A percentile compares a stretch with the other conserved stretches of the same genome.
Evolutionary conservation across 2,888 invertebrate genomes (phyloP).

Genomic region (Nycteola revayana): DNA sequence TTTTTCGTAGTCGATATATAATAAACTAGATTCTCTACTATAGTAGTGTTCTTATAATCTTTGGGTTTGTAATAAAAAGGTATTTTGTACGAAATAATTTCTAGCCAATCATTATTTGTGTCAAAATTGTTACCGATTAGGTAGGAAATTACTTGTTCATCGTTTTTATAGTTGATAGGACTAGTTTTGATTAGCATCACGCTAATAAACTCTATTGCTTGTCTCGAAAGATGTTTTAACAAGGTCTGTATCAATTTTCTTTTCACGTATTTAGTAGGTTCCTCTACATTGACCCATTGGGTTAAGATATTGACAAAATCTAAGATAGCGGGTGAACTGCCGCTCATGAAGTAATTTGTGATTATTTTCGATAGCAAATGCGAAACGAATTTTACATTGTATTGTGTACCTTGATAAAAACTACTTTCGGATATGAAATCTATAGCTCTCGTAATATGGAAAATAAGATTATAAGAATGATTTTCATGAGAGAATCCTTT

Average conservation of each 20-base stretch:
- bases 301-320: slow-evolving; percentile 80
- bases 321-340: slow-evolving; percentile 66
- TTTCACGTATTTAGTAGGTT: slow-evolving; percentile 55
- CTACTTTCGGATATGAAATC: slow-evolving; percentile 80
- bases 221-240: slow-evolving; percentile 78
- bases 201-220: slow-evolving; percentile 82
- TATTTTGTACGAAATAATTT: slow-evolving; percentile 75
- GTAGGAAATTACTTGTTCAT: slow-evolving; percentile 62
- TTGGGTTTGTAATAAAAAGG: slow-evolving; percentile 71
- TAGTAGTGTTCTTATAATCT: slow-evolving; percentile 78
- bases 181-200: slow-evolving; percentile 79
- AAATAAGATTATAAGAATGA: slow-evolving; percentile 82
- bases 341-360: slow-evolving; percentile 76
- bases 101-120: slow-evolving; percentile 84
- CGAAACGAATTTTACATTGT: slow-evolving; percentile 69
- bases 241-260: slow-evolving; percentile 74
- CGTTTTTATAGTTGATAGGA: slow-evolving; percentile 61
- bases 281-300: slow-evolving; percentile 63
- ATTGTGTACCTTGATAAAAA: slow-evolving; percentile 45
- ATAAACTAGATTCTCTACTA: slow-evolving; percentile 83
- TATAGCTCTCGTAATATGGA: slow-evolving; percentile 83
- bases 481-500: slow-evolving; percentile 80
- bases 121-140: slow-evolving; percentile 78
- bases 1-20: slow-evolving; percentile 78
- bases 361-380: slow-evolving; percentile 84